Conservation (phyloP, 2,888 invertebrate genomes). For the Desoria tigrina region DNA sequence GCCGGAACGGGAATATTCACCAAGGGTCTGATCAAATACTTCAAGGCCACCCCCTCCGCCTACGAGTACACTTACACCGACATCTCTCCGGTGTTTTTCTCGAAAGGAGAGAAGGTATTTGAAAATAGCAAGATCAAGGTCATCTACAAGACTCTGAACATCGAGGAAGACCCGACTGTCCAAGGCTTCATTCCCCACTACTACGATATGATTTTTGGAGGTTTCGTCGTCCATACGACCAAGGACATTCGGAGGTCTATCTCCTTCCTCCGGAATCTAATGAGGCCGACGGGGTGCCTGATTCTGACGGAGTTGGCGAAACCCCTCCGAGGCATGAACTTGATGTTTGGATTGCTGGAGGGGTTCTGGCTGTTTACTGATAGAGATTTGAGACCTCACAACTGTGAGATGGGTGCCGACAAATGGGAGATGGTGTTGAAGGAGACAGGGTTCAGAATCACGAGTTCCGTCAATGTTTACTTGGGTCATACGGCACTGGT, state of each 20-base stretch:
- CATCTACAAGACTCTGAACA: conserved; percentile 22
- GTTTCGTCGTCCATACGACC: conserved; percentile 14
- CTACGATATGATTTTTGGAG: conserved; percentile 19
- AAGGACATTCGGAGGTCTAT: conserved; percentile 16
- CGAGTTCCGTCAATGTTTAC: conserved; percentile 6
- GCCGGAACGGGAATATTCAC: conserved; percentile 12
- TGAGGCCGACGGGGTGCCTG: conserved; percentile 19
- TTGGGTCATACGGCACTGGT: conserved; percentile 19
- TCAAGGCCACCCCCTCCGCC: neutral
- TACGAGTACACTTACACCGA: conserved; percentile 17
- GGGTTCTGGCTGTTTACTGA: conserved; percentile 35
- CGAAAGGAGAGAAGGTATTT: neutral
- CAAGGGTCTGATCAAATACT: neutral
- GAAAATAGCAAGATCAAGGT: neutral
- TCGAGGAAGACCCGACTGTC: conserved; percentile 36
- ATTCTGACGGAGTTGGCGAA: conserved; percentile 21
- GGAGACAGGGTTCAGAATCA: neutral
- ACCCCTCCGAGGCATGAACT: conserved; percentile 19
- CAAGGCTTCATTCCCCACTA: conserved; percentile 38
- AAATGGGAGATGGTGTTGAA: conserved; percentile 12
- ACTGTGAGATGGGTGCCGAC: conserved; percentile 14
- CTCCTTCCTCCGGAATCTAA: conserved; percentile 18
- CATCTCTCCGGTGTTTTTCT: conserved; percentile 10
- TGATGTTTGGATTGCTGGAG: conserved; percentile 29
- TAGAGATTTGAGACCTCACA: conserved; percentile 22